A percentile compares a stretch with the other conserved stretches of the same genome.
phyloP scores from a whole-genome alignment of 2,888 invertebrate genomes.

The Allacma fusca region DNA sequence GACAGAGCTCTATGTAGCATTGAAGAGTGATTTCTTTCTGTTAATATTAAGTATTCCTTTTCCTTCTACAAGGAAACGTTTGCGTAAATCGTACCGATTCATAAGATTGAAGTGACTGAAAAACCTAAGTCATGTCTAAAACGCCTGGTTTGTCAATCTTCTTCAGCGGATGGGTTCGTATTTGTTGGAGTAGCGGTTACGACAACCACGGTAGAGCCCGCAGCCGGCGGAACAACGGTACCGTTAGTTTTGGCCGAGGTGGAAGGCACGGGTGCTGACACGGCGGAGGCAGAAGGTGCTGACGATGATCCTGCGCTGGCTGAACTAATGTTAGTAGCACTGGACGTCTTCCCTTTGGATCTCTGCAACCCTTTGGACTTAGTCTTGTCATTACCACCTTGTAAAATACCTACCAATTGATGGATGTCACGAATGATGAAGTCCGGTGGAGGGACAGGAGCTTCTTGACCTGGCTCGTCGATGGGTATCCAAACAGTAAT shows the following conservation, averaged over 20 bases:
- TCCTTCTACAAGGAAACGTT: not conserved
- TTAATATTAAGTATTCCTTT: conserved; percentile 5
- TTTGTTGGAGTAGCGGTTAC: not conserved
- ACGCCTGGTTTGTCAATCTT: not conserved
- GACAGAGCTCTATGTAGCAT: not conserved
- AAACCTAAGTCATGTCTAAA: not conserved
- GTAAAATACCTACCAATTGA: conserved; percentile 57
- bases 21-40: not conserved
- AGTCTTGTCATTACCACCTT: conserved; percentile 58
- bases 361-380: conserved; percentile 54
- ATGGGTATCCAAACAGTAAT: conserved; percentile 84
- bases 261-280: conserved; percentile 36
- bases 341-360: conserved; percentile 48
- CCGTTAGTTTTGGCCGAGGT: conserved; percentile 38
- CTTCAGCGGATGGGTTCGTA: not conserved
- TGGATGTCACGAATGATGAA: conserved; percentile 57
- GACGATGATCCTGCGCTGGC: conserved; percentile 43
- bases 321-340: conserved; percentile 32
- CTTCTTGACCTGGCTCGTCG: conserved; percentile 64
- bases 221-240: not conserved
- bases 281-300: conserved; percentile 33
- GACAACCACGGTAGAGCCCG: not conserved
- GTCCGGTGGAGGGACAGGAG: conserved; percentile 64
- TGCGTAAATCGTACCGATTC: not conserved
- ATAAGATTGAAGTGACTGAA: not conserved